phyloP scores from a whole-genome alignment of 1,140 invertebrate genomes.

The Drosophila ananassae region DNA sequence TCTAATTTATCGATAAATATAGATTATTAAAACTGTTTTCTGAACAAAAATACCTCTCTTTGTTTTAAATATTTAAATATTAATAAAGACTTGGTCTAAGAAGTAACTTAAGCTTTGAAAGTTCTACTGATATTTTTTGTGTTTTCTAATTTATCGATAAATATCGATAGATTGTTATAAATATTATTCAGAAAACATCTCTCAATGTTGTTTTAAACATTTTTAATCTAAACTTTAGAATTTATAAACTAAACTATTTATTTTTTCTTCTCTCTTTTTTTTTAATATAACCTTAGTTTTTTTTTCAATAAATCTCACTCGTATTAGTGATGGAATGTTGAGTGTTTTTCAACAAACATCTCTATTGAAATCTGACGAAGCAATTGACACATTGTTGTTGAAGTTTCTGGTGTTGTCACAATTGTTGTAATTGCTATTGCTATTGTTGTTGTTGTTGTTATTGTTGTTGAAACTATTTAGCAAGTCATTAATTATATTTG shows the following conservation, averaged over 20 bases:
- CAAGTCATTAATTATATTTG: conserved; percentile 60
- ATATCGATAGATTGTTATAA: too few relatives aligned
- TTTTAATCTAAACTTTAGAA: too few relatives aligned
- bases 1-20: too few relatives aligned
- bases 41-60: too few relatives aligned
- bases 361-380: conserved; percentile 9
- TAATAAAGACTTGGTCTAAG: too few relatives aligned
- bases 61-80: too few relatives aligned
- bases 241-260: not conserved
- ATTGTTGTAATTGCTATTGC: conserved; percentile 36
- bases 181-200: too few relatives aligned
- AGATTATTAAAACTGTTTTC: too few relatives aligned
- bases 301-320: not conserved
- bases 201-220: too few relatives aligned
- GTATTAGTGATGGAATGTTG: not conserved
- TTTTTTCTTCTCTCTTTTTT: not conserved
- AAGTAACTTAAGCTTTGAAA: too few relatives aligned
- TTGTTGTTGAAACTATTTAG: conserved; percentile 50
- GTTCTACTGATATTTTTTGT: too few relatives aligned
- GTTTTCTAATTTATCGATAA: too few relatives aligned
- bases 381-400: conserved; percentile 36
- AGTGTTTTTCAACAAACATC: conserved; percentile 19
- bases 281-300: not conserved
- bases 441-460: conserved; percentile 16
- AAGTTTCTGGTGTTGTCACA: conserved; percentile 18